A percentile compares a stretch with the other conserved stretches of the same genome.
These are phyloP conservation scores for Phorcus lineatus DNA, from an alignment of 2,888 invertebrate genomes.

Conservation along the genomic window DNA sequence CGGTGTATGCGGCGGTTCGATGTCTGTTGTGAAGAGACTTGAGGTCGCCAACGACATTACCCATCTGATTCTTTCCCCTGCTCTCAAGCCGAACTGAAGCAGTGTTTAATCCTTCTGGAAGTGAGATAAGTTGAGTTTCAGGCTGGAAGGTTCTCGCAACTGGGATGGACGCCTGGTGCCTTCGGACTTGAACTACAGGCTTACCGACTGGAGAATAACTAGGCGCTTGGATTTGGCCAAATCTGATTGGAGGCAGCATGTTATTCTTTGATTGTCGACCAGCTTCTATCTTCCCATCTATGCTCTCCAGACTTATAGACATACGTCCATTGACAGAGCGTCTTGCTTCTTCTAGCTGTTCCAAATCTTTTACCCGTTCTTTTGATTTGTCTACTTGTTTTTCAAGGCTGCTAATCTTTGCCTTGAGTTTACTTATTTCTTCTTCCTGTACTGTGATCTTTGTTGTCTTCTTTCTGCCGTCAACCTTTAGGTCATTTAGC, in stretches of 20 bases:
- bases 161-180: background rate
- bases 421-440: slow-evolving; percentile 50
- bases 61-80: slow-evolving; percentile 37
- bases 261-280: slow-evolving; percentile 25
- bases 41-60: slow-evolving; percentile 54
- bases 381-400: slow-evolving; percentile 28
- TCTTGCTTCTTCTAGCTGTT: background rate
- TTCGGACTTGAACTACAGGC: background rate
- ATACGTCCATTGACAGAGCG: slow-evolving; percentile 20
- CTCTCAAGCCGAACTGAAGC: slow-evolving; percentile 48
- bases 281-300: background rate
- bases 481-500: slow-evolving; percentile 55
- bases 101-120: slow-evolving; percentile 49
- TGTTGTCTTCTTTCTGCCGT: slow-evolving; percentile 54
- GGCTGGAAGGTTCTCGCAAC: background rate
- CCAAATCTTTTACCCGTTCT: background rate
- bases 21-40: slow-evolving; percentile 44
- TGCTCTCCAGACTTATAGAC: slow-evolving; percentile 22
- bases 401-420: slow-evolving; percentile 48
- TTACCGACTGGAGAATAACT: slow-evolving; percentile 26
- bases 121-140: background rate
- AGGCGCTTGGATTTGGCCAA: slow-evolving; percentile 7
- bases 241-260: slow-evolving; percentile 40
- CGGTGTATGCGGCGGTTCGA: background rate
- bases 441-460: slow-evolving; percentile 50